Evolutionary conservation across 2,113 vertebrate genomes (phyloP).

Genomic region (Calypte anna): DNA sequence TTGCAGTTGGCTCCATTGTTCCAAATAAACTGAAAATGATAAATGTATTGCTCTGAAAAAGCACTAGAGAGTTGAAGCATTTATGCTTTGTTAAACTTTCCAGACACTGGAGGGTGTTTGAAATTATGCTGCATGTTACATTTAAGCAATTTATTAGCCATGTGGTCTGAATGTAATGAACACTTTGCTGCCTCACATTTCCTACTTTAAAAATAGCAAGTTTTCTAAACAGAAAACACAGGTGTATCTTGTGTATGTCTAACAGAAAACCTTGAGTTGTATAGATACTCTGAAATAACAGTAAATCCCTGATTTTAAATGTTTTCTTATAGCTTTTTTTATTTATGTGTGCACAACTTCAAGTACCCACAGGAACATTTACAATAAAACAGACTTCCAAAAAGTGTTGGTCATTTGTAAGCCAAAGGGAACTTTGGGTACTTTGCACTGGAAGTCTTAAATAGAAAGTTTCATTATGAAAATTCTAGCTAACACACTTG

Average conservation of each 20-base stretch:
- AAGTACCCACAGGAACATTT: background rate
- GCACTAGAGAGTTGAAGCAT: background rate
- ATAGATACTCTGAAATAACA: background rate
- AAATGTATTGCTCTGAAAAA: background rate
- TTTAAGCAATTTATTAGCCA: conserved; percentile 36
- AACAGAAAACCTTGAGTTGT: background rate
- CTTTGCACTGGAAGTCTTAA: background rate
- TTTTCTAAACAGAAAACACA: background rate
- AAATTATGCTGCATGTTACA: conserved; percentile 54
- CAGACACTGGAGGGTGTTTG: conserved; percentile 47
- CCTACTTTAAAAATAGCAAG: background rate
- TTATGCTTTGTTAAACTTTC: conserved; percentile 44
- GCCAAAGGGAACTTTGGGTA: background rate
- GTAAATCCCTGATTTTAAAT: background rate
- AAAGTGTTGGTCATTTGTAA: background rate
- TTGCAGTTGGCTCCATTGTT: background rate
- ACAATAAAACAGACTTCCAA: background rate
- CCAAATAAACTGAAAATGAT: background rate
- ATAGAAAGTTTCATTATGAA: background rate
- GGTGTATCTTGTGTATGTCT: background rate
- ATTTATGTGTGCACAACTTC: background rate
- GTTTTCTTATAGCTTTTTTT: background rate
- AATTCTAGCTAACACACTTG: background rate
- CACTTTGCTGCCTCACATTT: conserved; percentile 1
- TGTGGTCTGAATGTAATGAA: background rate